Base-by-base conservation (phyloP, 2,113 vertebrate species). In the Petrocephalus microphthalmus region DNA sequence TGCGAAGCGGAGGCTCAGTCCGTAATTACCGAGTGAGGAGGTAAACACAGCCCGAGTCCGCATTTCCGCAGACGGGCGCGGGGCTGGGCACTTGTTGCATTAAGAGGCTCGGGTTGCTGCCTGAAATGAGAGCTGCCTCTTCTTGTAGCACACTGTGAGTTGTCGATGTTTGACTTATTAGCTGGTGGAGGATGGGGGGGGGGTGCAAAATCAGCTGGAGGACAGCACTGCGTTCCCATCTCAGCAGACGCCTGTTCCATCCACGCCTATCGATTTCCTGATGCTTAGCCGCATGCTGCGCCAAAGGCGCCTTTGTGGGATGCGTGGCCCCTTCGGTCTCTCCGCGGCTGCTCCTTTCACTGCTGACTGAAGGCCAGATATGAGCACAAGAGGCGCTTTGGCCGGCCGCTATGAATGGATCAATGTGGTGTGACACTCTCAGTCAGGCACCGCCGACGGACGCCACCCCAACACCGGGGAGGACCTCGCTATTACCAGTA, bases 11-110 rank as follows among this genome's bases (percentile, higher is more conserved):
- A 90, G 90, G 86, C 88, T 90, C 89, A 84, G 91, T 89, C 87
- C 88, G 87, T 91, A 92, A 92, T 92, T 92, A 90, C 89, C 85
- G 88, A 84, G 51, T 88, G 54, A 85, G 33, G 33, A 64, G 57
- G 54, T 60, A 88, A 88, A 89, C 91, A 90, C 92, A 89, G 88
- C 85, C 88, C 89, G 87, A 90, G 91, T 91, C 86, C 53, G 86
- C 84, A 47, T 84, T 87, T 87, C 71, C 13, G 52, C 33, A 42
- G 67, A 53, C 17, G 78, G 67, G 33, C 19, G 17, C 19, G 15
- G 51, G 51, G 10, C 22, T n/a, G 22, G 83, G 49, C 5, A 85
- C 83, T 54, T 53, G 22, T 29, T 53, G 47, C 4, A 33, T 33
- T 85, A 85, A 85, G 51, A 29, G n/a, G 51, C n/a, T 53, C 13